Base-by-base conservation (phyloP, 2,113 vertebrate species). In the Alligator sinensis region DNA sequence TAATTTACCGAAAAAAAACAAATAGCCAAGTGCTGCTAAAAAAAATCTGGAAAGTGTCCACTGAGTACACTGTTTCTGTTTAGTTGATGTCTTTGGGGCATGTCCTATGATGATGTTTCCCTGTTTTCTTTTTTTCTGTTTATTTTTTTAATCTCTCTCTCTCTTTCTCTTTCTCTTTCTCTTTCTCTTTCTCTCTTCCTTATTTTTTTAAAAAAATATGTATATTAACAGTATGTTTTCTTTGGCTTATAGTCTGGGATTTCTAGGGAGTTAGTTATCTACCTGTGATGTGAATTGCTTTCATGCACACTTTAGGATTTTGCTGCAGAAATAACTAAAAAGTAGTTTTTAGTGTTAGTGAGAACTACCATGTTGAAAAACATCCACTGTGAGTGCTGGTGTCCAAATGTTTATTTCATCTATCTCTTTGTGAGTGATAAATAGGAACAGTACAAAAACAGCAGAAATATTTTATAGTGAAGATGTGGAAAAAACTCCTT, bases 1-100 rank as follows among this genome's bases (percentile, higher is more conserved):
- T 91, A 94, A 91, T 95, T 92, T 93, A 58, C 80, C 91, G 83
- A 47, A 95, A 94, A 47, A 86, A 96, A 97, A 94, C 92, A 96
- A 90, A 83, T 87, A 91, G 89, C 82, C 66, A 76, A 91, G 34
- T 84, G 62, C 72, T 66, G 74, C 87, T 89, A 80, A 82, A 83
- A 86, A 85, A 78, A 93, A 89, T 90, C 58, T 61, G 59, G 70
- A 82, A 81, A 90, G 68, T 2, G 12, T 54, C 24, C 18, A 1
- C 34, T 68, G 30, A 0, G 1, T 61, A 90, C 87, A 2, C 66
- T 0, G 0, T 8, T 34, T 85, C 22, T 87, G 30, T 62, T 19
- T 62, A 0, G 6, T 0, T 72, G 34, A 2, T 86, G 27, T 34
- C 81, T 90, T 68, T 47, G 47, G 47, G 47, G 47, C 47, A 47